phyloP scores from a whole-genome alignment of 1,140 invertebrate genomes.

The Zaprionus vittiger region DNA sequence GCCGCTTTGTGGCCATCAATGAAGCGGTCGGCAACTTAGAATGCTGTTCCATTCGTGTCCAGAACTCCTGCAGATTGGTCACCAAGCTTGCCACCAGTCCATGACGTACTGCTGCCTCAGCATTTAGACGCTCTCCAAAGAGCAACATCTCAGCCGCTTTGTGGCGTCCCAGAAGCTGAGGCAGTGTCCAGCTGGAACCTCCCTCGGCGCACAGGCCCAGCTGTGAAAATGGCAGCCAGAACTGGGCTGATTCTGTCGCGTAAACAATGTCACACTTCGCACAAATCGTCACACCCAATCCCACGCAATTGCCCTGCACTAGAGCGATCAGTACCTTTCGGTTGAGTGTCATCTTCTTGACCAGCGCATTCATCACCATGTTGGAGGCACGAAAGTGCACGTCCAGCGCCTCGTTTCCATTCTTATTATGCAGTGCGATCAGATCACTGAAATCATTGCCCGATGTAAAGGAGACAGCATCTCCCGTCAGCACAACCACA shows the following conservation, averaged over 20 bases:
- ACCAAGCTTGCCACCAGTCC: constrained; percentile 89
- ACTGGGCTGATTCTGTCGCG: constrained; percentile 92
- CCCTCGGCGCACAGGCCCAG: constrained; percentile 93
- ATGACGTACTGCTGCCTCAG: constrained; percentile 89
- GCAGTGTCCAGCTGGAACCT: constrained; percentile 93
- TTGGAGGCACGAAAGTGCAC: constrained; percentile 62
- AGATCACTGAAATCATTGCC: constrained; percentile 92
- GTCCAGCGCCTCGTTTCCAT: constrained; percentile 42
- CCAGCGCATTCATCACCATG: constrained; percentile 87
- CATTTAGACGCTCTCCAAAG: constrained; percentile 92
- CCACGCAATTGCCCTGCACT: constrained; percentile 97
- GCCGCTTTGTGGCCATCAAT: constrained; percentile 86
- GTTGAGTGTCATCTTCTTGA: constrained; percentile 93
- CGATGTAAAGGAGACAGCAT: constrained; percentile 92
- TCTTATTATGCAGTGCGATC: constrained; percentile 11
- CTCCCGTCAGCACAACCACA: constrained; percentile 69
- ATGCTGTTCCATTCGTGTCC: constrained; percentile 85
- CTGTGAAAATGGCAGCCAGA: constrained; percentile 93
- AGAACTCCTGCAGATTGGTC: constrained; percentile 86
- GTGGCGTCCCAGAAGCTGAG: constrained; percentile 90
- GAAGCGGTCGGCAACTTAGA: constrained; percentile 85
- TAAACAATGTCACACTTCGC: constrained; percentile 95
- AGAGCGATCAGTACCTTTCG: constrained; percentile 95
- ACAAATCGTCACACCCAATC: constrained; percentile 93
- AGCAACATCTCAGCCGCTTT: constrained; percentile 92